A percentile compares a stretch with the other conserved stretches of the same genome.
These are phyloP conservation scores for Drosophila melanica DNA, from an alignment of 1,140 invertebrate species.

Conservation along the genomic window DNA sequence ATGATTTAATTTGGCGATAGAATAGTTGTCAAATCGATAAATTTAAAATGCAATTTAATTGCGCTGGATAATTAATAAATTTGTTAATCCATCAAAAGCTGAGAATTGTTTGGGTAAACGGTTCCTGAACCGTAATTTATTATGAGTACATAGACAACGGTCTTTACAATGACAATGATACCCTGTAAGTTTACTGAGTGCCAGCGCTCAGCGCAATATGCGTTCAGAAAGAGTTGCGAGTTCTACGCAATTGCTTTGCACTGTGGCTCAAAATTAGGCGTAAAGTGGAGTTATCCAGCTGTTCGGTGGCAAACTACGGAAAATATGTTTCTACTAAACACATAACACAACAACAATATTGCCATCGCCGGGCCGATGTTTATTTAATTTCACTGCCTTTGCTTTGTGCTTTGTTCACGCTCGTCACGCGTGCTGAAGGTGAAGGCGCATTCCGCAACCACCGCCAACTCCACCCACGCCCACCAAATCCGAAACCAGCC, in stretches of 20 bases:
- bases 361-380: constrained; percentile 12
- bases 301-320: constrained; percentile 35
- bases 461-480: background rate
- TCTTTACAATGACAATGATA: constrained; percentile 3
- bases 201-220: background rate
- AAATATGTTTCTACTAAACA: constrained; percentile 67
- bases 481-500: background rate
- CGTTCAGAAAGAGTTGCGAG: background rate
- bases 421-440: constrained; percentile 63
- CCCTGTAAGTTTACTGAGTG: constrained; percentile 1
- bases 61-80: no score
- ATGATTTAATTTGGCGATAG: constrained; percentile 9
- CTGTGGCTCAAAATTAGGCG: constrained; percentile 12
- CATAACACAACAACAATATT: constrained; percentile 4
- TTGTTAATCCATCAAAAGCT: background rate
- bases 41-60: background rate
- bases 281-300: constrained; percentile 36
- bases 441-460: constrained; percentile 37
- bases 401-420: constrained; percentile 22
- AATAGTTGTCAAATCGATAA: constrained; percentile 8
- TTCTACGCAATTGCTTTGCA: constrained; percentile 38
- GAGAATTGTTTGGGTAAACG: constrained; percentile 2
- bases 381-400: constrained; percentile 47
- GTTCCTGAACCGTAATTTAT: constrained; percentile 8
- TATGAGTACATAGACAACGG: constrained; percentile 3